Evolutionary conservation across 2,113 vertebrate species (phyloP).

Genomic region (Bubo blakistoni): DNA sequence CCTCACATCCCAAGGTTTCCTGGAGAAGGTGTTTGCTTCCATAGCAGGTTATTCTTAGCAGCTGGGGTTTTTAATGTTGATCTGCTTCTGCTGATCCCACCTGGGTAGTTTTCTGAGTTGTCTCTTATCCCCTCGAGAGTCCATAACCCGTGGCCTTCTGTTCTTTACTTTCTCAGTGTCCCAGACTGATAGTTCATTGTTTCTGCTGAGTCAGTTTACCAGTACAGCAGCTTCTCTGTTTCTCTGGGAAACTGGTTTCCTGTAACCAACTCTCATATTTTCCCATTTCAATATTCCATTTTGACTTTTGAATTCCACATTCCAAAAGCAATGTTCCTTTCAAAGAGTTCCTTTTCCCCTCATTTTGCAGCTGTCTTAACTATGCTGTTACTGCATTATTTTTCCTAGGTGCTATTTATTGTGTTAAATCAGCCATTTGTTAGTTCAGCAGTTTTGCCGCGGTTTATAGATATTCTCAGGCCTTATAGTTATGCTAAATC

Average conservation of each 20-base stretch:
- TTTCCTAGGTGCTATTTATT: slow-evolving; percentile 46
- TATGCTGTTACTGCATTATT: slow-evolving; percentile 28
- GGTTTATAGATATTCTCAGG: slow-evolving; percentile 3
- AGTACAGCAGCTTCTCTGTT: neutral
- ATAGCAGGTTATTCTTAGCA: neutral
- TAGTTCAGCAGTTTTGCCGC: slow-evolving; percentile 23
- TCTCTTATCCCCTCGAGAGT: neutral
- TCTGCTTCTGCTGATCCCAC: neutral
- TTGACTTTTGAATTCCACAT: neutral
- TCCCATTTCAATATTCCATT: neutral
- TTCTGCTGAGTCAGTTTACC: neutral
- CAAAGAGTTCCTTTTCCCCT: neutral
- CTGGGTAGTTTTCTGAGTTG: neutral
- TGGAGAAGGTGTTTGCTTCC: neutral
- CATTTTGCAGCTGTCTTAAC: slow-evolving; percentile 29
- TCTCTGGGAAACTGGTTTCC: neutral
- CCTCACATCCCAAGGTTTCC: neutral
- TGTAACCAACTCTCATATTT: neutral
- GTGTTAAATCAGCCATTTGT: slow-evolving; percentile 63
- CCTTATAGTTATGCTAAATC: slow-evolving; percentile 26
- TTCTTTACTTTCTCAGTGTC: neutral
- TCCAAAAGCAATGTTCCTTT: neutral
- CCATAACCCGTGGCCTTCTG: neutral
- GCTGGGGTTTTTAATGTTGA: neutral
- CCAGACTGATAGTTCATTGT: neutral